Base-by-base conservation (phyloP, 2,888 invertebrate genomes). In the Polydesmus complanatus region DNA sequence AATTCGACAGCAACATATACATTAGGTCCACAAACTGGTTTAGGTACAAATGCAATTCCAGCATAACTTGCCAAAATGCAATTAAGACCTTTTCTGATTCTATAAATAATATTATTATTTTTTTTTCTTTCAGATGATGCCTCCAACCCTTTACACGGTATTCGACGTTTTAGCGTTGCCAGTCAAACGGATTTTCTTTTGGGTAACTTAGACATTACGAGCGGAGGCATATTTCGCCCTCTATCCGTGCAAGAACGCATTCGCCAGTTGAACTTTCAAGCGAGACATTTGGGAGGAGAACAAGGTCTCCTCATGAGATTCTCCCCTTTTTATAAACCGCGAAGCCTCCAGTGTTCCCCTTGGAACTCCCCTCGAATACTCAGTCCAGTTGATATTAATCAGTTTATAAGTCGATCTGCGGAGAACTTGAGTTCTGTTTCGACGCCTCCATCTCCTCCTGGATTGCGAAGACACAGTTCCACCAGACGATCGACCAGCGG, bases 281-380 rank as follows among this genome's bases (percentile, higher is more conserved):
- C 77, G 21, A 68, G 74, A 54, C 75, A 76, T 70, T 75, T 77
- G 66, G 73, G 77, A 2, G 77, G 77, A 63, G 75, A 60, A 19
- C 56, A 57, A 27, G 65, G 67, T 23, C 60, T 63, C 57, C 61
- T 65, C 22, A 56, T 60, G 56, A 58, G 60, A 26, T 55, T 62
- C 47, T 66, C 67, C n/a, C 65, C 67, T 18, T 64, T 66, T 27
- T 60, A 65, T 19, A 66, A 64, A 50, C 65, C 65, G 19, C 62
- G 63, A 23, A 66, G 67, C 52, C 63, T 67, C 23, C 67, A 76
- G 74, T 74, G 74, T 63, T 75, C 76, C 18, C 77, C 77, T 1
- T 77, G 77, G 77, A 75, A 74, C 63, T 77, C 77, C 1, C 77
- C 77, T 1, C 69, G 75, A 27, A 74, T 76, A 48, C 68, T 77